phyloP scores from a whole-genome alignment of 2,113 vertebrate species.

The Paramisgurnus dabryanus region DNA sequence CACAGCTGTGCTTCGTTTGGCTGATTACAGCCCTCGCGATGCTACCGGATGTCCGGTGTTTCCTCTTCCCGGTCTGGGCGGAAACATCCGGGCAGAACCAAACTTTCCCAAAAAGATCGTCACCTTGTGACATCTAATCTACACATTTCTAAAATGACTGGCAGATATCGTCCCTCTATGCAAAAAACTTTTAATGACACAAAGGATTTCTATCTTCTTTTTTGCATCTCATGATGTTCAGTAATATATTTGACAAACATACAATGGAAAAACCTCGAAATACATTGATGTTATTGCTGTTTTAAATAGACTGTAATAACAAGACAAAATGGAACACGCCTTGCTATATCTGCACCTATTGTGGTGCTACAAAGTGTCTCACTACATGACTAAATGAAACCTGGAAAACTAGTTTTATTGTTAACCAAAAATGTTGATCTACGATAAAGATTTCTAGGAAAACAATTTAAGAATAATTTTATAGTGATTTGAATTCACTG shows the following conservation, averaged over 20 bases:
- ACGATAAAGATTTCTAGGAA: not conserved
- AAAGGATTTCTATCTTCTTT: not conserved
- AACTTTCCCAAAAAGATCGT: too few species aligned
- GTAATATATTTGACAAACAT: too few species aligned
- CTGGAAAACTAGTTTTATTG: slow-evolving; percentile 1
- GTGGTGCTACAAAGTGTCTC: not conserved
- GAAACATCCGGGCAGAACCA: too few species aligned
- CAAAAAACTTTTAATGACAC: not conserved
- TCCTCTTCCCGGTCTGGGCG: too few species aligned
- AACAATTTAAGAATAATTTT: not conserved
- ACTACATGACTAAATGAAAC: not conserved
- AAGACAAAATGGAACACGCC: not conserved
- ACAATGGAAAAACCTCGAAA: not conserved
- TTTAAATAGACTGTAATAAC: not conserved
- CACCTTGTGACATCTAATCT: too few species aligned
- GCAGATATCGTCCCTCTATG: not conserved
- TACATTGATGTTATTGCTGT: not conserved
- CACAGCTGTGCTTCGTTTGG: too few species aligned
- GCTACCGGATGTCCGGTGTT: too few species aligned
- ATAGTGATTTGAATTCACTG: too few species aligned
- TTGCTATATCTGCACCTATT: not conserved
- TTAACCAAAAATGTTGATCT: not conserved
- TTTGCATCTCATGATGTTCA: too few species aligned
- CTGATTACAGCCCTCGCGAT: too few species aligned
- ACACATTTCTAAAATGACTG: too few species aligned